Evolutionary conservation across 2,113 vertebrate species (phyloP).

Genomic region (Brachirus orientalis): DNA sequence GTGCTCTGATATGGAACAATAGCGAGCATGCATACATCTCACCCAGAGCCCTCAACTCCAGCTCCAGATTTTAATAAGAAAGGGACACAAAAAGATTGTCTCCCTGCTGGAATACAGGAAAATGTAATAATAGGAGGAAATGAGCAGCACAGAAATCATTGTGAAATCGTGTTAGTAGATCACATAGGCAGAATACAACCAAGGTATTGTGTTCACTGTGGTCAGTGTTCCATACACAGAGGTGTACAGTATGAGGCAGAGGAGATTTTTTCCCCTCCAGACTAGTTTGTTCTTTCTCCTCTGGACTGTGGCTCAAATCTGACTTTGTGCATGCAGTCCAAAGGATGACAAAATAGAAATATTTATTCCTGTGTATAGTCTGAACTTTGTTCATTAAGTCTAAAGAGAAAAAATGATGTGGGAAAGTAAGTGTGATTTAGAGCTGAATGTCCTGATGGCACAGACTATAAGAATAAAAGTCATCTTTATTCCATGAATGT

Average conservation of each 20-base stretch:
- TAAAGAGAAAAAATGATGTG: neutral
- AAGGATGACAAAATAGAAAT: no score
- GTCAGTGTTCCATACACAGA: slow-evolving; percentile 26
- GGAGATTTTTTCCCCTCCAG: neutral
- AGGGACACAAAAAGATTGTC: slow-evolving; percentile 7
- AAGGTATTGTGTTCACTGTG: slow-evolving; percentile 19
- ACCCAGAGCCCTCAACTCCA: neutral
- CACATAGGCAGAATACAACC: slow-evolving; percentile 25
- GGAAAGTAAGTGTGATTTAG: slow-evolving; percentile 9
- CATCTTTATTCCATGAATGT: slow-evolving; percentile 33
- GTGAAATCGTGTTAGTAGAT: slow-evolving; percentile 53
- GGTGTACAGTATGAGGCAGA: neutral
- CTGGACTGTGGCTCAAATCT: slow-evolving; percentile 10
- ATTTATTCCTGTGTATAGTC: slow-evolving; percentile 17
- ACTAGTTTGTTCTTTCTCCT: slow-evolving; percentile 4
- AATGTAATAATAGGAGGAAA: slow-evolving; percentile 36
- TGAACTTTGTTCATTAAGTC: slow-evolving; percentile 6
- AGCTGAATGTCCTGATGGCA: no score
- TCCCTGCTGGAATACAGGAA: slow-evolving; percentile 27
- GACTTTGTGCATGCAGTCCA: no score
- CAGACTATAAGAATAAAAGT: slow-evolving; percentile 14
- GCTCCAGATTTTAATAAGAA: slow-evolving; percentile 28
- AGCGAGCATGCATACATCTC: slow-evolving; percentile 26
- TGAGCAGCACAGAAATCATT: slow-evolving; percentile 27
- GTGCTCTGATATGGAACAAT: slow-evolving; percentile 52